Evolutionary conservation across 2,797 vertebrate genomes (phyloP).

Genomic region (Enteromius trimaculatus): DNA sequence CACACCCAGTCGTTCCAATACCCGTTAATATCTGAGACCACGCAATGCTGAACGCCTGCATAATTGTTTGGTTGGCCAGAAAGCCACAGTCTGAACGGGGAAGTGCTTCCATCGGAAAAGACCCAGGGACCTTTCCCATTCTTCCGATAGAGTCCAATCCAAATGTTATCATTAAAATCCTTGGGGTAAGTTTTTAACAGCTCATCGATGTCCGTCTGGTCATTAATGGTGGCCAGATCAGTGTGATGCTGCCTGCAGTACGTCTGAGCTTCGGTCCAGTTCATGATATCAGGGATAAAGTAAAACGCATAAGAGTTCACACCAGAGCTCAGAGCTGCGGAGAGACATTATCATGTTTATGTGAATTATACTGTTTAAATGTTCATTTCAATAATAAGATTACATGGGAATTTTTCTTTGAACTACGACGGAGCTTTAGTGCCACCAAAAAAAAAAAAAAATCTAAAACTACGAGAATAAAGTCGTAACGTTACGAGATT

Average conservation of each 20-base stretch:
- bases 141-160: neutral
- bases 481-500: too few species aligned
- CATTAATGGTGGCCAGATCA: neutral
- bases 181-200: neutral
- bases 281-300: neutral
- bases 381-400: too few species aligned
- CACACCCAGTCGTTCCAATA: accelerated
- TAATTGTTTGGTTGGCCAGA: neutral
- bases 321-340: neutral
- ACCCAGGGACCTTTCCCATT: accelerated
- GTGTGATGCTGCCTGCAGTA: neutral
- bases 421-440: too few species aligned
- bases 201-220: neutral
- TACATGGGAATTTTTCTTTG: too few species aligned
- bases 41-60: neutral
- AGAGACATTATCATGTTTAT: neutral
- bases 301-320: neutral
- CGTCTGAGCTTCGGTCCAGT: neutral
- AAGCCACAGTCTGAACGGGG: accelerated
- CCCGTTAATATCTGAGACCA: accelerated
- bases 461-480: too few species aligned
- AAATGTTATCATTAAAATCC: accelerated
- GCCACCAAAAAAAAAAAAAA: too few species aligned
- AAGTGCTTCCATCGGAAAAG: neutral
- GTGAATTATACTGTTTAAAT: too few species aligned